Conservation (phyloP, 2,113 vertebrate species). For the Paradoxurus hermaphroditus region DNA sequence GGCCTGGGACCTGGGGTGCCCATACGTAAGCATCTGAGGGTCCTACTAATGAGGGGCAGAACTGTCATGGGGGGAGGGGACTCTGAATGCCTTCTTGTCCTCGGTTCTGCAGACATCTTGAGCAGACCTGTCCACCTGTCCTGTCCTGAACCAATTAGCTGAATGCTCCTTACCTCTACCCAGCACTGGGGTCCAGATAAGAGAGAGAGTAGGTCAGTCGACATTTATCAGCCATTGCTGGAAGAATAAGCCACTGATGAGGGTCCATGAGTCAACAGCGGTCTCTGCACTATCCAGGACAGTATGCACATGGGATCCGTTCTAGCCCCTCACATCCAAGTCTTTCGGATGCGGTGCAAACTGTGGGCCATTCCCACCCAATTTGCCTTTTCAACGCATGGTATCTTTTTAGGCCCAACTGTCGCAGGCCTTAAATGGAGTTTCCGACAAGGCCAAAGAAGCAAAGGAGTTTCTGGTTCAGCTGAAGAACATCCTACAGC, state of each 20-base stretch:
- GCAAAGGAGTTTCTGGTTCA: constrained; percentile 98
- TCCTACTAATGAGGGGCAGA: not conserved
- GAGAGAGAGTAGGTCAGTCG: not conserved
- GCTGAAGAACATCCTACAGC: constrained; percentile 96
- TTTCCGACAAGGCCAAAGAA: constrained; percentile 98
- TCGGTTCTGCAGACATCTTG: not conserved
- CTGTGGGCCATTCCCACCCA: constrained; percentile 26
- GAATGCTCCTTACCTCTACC: not conserved
- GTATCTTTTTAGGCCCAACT: constrained; percentile 89
- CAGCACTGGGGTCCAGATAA: not conserved
- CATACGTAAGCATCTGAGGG: rapidly evolving
- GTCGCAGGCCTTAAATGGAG: constrained; percentile 96
- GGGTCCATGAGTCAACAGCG: rapidly evolving
- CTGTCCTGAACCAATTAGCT: not conserved
- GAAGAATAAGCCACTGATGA: not conserved
- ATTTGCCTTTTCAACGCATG: not conserved
- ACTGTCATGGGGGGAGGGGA: not conserved
- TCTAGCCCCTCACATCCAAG: not conserved
- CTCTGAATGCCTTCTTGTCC: not conserved
- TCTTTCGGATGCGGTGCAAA: not conserved
- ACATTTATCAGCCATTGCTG: not conserved
- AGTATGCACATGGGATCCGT: rapidly evolving
- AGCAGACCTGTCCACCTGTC: not conserved
- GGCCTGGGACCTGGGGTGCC: not conserved
- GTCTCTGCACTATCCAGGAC: not conserved